A percentile compares a stretch with the other conserved stretches of the same genome.
Evolutionary conservation across 1,140 invertebrate genomes (phyloP).

Genomic region (Tetragnatha versicolor): DNA sequence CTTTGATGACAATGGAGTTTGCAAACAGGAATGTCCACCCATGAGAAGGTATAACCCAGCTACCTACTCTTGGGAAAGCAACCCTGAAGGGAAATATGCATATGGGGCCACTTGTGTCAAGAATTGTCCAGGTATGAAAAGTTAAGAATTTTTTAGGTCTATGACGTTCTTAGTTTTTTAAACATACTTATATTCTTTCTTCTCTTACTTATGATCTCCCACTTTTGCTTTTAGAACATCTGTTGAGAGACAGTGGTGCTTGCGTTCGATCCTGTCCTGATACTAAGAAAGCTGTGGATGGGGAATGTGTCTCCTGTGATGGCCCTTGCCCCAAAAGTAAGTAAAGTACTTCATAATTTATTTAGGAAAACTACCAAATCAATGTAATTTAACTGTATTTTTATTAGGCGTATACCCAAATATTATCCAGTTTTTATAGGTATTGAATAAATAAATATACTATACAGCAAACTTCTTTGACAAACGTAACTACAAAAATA

Average conservation of each 20-base stretch:
- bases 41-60: constrained; percentile 92
- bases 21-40: constrained; percentile 92
- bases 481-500: too few species aligned
- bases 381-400: too few species aligned
- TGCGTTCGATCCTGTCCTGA: constrained; percentile 91
- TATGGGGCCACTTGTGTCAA: constrained; percentile 95
- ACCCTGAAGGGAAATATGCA: constrained; percentile 93
- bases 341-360: constrained; percentile 50
- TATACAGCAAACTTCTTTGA: too few species aligned
- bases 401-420: too few species aligned
- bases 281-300: constrained; percentile 84
- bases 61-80: constrained; percentile 88
- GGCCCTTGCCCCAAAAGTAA: constrained; percentile 91
- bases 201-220: background rate
- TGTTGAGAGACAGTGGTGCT: constrained; percentile 89
- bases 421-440: too few species aligned
- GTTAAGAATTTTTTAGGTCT: background rate
- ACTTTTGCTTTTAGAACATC: constrained; percentile 71
- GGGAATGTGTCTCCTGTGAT: constrained; percentile 91
- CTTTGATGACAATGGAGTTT: constrained; percentile 93
- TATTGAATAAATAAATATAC: too few species aligned
- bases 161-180: background rate
- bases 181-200: background rate
- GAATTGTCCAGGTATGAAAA: constrained; percentile 76
- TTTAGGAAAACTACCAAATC: too few species aligned